Percentiles rank a stretch among this genome's conserved stretches.
phyloP scores from a whole-genome alignment of 2,888 invertebrate species.

The Conomelus anceps region DNA sequence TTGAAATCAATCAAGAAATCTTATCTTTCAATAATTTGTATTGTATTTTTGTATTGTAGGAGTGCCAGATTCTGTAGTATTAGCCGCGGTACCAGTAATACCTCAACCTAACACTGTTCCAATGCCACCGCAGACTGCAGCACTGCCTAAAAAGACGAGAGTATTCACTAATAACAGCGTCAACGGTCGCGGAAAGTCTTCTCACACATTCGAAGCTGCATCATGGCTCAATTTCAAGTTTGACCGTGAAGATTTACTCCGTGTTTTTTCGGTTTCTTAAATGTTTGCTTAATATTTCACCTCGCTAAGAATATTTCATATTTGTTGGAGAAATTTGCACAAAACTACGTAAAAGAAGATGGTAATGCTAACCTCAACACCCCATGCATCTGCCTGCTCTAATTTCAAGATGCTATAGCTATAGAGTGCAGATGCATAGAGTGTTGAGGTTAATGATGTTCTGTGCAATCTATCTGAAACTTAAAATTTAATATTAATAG shows the following conservation, averaged over 20 bases:
- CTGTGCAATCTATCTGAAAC: too few relatives aligned
- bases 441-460: too few relatives aligned
- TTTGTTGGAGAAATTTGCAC: too few relatives aligned
- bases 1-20: too few relatives aligned
- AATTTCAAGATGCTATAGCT: too few relatives aligned
- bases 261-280: not conserved
- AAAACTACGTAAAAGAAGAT: too few relatives aligned
- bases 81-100: not conserved
- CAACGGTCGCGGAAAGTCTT: not conserved
- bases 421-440: too few relatives aligned
- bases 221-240: slow-evolving; percentile 62
- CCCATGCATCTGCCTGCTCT: too few relatives aligned
- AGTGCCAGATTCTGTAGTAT: not conserved
- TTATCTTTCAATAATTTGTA: too few relatives aligned
- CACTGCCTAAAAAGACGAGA: not conserved
- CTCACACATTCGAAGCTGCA: slow-evolving; percentile 48
- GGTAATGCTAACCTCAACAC: too few relatives aligned
- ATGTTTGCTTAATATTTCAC: not conserved
- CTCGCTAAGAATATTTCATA: too few relatives aligned
- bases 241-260: slow-evolving; percentile 45
- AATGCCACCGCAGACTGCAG: not conserved
- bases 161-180: not conserved
- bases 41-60: slow-evolving; percentile 15
- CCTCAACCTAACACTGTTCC: not conserved
- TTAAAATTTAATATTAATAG: too few relatives aligned